Evolutionary conservation across 2,888 invertebrate genomes (phyloP), one percentile per base, ranked within the genome.

Genomic region (Harpalus rufipes): DNA sequence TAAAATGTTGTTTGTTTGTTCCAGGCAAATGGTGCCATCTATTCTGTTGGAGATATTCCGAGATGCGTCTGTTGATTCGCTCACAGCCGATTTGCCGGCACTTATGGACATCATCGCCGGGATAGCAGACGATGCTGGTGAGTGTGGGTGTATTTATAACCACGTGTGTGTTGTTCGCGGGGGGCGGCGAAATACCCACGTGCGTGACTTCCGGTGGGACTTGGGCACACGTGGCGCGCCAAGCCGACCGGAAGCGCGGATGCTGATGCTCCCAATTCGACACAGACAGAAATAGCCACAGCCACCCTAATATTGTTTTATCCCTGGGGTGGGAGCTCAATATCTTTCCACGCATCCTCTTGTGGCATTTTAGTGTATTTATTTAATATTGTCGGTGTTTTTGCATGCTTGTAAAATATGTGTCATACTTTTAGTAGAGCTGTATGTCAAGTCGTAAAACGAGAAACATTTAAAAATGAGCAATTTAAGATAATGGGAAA

Each of bases 1-100:
- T 32, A 32, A 12, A 51, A 44, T 18, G 4, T 44, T 65, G 39
- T 51, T 56, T 65, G 89, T 88, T 87, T 88, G 86, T 93, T 93
- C 44, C 92, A 95, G 95, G 87, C 93, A 93, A 90, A 91, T 93
- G 91, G 93, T 93, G 83, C 93, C 93, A 1, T 90, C 93, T 85
- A 91, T 93, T 86, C 90, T 94, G 85, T 90, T 93, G 89, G 93
- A 94, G 86, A 91, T 94, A 81, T 92, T 93, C 87, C 91, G 92
- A 86, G 90, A 90, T 56, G 92, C 92, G 21, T 88, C 90, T n/a
- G 86, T 89, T 39, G 91, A 91, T 18, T 87, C 89, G 76, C 88
- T 90, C 81, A 88, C 90, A 5, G 88, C 90, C 63, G 92, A 92
- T 84, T 89, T 92, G 72, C 90, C 91, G 76, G 90, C 90, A 41